A percentile compares a stretch with the other conserved stretches of the same genome.
Conservation (phyloP, 2,888 invertebrate genomes). For the Ischnus inquisitorius region DNA sequence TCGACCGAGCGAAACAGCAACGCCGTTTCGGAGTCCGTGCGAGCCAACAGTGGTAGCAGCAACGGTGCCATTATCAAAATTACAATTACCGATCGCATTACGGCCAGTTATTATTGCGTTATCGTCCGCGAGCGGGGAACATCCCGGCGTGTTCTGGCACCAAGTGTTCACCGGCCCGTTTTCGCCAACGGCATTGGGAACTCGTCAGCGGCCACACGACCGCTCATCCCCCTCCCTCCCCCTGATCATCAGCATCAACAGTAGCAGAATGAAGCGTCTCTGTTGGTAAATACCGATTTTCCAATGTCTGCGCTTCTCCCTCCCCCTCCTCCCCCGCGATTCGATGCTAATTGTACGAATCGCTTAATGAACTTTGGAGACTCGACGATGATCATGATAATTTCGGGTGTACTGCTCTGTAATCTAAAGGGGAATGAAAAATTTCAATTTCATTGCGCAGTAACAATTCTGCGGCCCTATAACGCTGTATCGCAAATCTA, state of each 20-base stretch:
- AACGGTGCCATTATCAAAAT: conserved; percentile 77
- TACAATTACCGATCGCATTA: conserved; percentile 77
- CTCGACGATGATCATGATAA: conserved; percentile 9
- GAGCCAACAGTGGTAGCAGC: conserved; percentile 70
- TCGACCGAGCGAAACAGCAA: conserved; percentile 61
- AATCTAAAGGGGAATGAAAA: not conserved
- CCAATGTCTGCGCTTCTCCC: not conserved
- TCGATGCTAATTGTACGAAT: conserved; percentile 27
- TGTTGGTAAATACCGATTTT: conserved; percentile 15
- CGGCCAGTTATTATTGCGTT: conserved; percentile 73
- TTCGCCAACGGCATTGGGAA: conserved; percentile 30
- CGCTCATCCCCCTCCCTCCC: not conserved
- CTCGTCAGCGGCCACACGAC: conserved; percentile 46
- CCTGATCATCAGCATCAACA: conserved; percentile 27
- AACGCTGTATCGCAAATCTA: not conserved
- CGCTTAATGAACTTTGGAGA: conserved; percentile 23
- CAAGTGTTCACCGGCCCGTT: conserved; percentile 53
- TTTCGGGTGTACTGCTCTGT: conserved; percentile 9
- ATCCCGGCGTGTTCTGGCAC: conserved; percentile 13
- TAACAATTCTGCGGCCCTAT: not conserved
- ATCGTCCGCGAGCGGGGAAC: conserved; percentile 49
- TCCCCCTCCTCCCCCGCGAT: not conserved
- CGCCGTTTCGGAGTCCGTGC: conserved; percentile 70
- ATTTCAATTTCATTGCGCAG: conserved; percentile 56
- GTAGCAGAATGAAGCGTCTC: conserved; percentile 27